Percentiles rank a stretch among this genome's conserved stretches.
phyloP scores from a whole-genome alignment of 2,888 invertebrate genomes.

The Cantharis flavilabris region DNA sequence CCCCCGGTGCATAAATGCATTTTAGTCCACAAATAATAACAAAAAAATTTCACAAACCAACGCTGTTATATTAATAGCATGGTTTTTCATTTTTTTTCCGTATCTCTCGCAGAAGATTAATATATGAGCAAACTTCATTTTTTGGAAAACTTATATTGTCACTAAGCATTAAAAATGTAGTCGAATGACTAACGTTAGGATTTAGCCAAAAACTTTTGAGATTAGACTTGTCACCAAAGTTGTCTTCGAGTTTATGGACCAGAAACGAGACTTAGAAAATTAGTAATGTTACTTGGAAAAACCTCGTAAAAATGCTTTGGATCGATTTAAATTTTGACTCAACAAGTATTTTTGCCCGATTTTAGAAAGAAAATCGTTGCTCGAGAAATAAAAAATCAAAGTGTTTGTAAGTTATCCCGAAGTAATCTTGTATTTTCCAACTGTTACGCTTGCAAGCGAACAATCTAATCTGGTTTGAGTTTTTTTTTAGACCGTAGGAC shows the following conservation, averaged over 20 bases:
- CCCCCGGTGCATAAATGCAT: too few relatives aligned
- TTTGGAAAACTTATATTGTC: background rate
- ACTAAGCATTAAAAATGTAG: background rate
- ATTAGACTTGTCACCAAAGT: background rate
- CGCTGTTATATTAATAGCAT: too few relatives aligned
- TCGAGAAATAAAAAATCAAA: background rate
- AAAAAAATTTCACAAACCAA: too few relatives aligned
- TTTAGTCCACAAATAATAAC: too few relatives aligned
- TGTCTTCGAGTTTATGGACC: background rate
- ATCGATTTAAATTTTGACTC: background rate
- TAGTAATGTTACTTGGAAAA: background rate
- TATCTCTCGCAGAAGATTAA: background rate
- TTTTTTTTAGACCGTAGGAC: slow-evolving; percentile 34
- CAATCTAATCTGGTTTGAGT: slow-evolving; percentile 33
- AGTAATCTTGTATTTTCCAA: slow-evolving; percentile 31
- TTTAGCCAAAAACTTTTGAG: background rate
- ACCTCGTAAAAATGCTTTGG: background rate
- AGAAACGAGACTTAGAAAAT: background rate
- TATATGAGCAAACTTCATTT: background rate
- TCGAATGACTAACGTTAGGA: background rate
- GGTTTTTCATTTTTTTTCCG: too few relatives aligned
- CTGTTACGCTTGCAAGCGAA: slow-evolving; percentile 30
- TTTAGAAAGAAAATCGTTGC: background rate
- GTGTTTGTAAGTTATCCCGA: slow-evolving; percentile 11
- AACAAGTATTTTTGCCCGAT: background rate